phyloP scores from a whole-genome alignment of 2,113 vertebrate genomes.

The Poeciliopsis occidentalis region DNA sequence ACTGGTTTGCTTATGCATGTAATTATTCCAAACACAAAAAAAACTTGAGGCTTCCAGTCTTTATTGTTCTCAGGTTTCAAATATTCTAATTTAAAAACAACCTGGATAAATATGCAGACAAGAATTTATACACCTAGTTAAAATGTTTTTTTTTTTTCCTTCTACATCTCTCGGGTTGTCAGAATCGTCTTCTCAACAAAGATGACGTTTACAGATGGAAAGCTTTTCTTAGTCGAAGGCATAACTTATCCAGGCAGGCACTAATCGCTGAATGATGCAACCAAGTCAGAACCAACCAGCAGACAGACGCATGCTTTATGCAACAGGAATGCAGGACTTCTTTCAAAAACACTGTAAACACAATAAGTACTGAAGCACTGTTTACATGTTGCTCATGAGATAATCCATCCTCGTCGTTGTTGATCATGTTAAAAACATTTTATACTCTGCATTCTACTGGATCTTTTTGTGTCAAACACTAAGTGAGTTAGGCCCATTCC shows the following conservation, averaged over 20 bases:
- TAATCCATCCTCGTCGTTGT: slow-evolving; percentile 1
- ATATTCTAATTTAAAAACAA: slow-evolving; percentile 75
- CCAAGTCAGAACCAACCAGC: slow-evolving; percentile 35
- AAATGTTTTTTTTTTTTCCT: slow-evolving; percentile 72
- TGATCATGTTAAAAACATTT: slow-evolving; percentile 13
- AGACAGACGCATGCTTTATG: slow-evolving; percentile 48
- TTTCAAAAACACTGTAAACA: slow-evolving; percentile 24
- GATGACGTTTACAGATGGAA: slow-evolving; percentile 51
- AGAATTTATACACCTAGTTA: slow-evolving; percentile 74
- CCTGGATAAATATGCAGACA: slow-evolving; percentile 79
- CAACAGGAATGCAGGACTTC: slow-evolving; percentile 43
- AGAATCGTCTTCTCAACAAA: slow-evolving; percentile 24
- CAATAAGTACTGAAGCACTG: background rate
- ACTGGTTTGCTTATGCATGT: background rate
- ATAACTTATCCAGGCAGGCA: slow-evolving; percentile 42
- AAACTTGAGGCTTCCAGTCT: slow-evolving; percentile 69
- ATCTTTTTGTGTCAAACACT: background rate
- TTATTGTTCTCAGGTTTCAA: slow-evolving; percentile 78
- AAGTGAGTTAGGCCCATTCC: background rate
- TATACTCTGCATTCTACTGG: slow-evolving; percentile 2
- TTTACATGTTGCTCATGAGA: background rate
- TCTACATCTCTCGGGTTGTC: slow-evolving; percentile 69
- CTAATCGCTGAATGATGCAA: slow-evolving; percentile 31
- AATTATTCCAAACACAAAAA: slow-evolving; percentile 51
- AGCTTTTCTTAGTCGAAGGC: slow-evolving; percentile 56